phyloP scores from a whole-genome alignment of 1,140 invertebrate genomes.

The Andricus grossulariae region DNA sequence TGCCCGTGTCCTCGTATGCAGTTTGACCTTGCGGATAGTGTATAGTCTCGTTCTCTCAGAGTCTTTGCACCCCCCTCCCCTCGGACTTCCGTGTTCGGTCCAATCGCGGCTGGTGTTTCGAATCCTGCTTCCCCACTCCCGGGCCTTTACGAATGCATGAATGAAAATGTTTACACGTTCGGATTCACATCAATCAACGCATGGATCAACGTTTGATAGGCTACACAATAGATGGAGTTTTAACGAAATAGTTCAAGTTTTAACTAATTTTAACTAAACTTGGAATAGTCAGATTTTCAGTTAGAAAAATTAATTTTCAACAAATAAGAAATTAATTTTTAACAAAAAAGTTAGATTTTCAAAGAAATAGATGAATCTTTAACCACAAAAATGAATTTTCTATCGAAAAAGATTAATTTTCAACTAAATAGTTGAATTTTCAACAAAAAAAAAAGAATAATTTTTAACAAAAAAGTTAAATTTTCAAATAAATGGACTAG shows the following conservation, averaged over 20 bases:
- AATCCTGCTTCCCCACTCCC: conserved; percentile 46
- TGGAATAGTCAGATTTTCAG: too few species aligned
- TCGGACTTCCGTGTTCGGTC: conserved; percentile 37
- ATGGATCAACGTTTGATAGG: not conserved
- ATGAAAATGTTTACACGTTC: conserved; percentile 49
- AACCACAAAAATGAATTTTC: not conserved
- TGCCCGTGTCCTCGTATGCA: not conserved
- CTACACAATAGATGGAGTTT: too few species aligned
- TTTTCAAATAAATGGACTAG: too few species aligned
- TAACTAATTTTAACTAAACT: too few species aligned
- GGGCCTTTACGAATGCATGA: conserved; percentile 44
- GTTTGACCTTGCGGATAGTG: conserved; percentile 35
- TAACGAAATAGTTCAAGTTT: too few species aligned
- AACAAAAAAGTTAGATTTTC: too few species aligned
- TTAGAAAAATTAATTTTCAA: too few species aligned
- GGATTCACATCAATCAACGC: not conserved
- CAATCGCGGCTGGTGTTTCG: conserved; percentile 31
- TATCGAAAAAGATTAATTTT: conserved; percentile 49
- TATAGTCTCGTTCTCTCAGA: conserved; percentile 21
- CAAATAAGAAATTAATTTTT: too few species aligned
- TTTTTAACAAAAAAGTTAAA: too few species aligned
- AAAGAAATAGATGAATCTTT: too few species aligned
- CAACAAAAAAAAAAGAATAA: too few species aligned
- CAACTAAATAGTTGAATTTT: too few species aligned
- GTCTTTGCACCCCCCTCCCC: conserved; percentile 39